Percentiles rank a stretch among this genome's conserved stretches.
Evolutionary conservation across 2,113 vertebrate genomes (phyloP).

Genomic region (Anolis sagrei): DNA sequence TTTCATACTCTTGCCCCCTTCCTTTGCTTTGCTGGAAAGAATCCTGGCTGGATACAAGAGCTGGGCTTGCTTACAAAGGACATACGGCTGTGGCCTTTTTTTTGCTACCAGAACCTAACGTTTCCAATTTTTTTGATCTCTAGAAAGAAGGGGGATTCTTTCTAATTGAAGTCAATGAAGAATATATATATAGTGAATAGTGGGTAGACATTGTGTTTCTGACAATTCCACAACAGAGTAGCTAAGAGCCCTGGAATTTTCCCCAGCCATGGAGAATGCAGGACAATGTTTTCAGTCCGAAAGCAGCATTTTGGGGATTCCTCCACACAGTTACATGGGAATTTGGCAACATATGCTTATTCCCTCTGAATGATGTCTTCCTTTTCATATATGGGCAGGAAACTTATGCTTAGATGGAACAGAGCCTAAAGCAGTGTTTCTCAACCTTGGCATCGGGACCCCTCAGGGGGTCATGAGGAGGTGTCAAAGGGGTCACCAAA

Average conservation of each 20-base stretch:
- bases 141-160: background rate
- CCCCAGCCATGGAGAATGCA: background rate
- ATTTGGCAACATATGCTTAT: background rate
- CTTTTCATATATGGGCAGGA: background rate
- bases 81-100: slow-evolving; percentile 24
- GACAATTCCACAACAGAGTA: background rate
- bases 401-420: too few relatives aligned
- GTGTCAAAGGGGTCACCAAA: too few relatives aligned
- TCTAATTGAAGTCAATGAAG: too few relatives aligned
- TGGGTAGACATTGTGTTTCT: background rate
- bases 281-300: background rate
- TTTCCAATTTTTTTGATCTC: slow-evolving; percentile 8
- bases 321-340: too few relatives aligned
- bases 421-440: background rate
- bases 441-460: too few relatives aligned
- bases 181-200: background rate
- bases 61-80: background rate
- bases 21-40: background rate
- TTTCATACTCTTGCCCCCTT: background rate
- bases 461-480: too few relatives aligned
- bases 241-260: background rate
- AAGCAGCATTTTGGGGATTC: background rate
- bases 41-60: background rate
- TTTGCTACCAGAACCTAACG: background rate
- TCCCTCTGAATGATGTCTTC: background rate